A percentile compares a stretch with the other conserved stretches of the same genome.
These are phyloP conservation scores for Camponotus vicinus DNA, from an alignment of 1,140 invertebrate genomes.

Conservation along the genomic window DNA sequence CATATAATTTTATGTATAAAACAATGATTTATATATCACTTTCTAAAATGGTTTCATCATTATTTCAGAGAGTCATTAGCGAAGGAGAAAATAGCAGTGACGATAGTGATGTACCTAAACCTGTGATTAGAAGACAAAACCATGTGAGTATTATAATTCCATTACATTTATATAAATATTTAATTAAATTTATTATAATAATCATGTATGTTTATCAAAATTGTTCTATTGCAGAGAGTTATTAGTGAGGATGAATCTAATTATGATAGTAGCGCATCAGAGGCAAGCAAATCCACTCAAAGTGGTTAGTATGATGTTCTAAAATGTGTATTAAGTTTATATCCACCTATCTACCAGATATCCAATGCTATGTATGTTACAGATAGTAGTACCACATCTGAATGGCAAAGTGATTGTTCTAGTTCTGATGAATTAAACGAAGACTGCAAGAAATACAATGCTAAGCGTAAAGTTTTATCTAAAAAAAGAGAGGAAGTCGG, in stretches of 20 bases:
- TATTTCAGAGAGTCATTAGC: slow-evolving; percentile 77
- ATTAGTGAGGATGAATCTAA: slow-evolving; percentile 80
- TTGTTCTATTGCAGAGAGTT: slow-evolving; percentile 76
- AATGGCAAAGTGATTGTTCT: slow-evolving; percentile 83
- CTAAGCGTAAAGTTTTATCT: slow-evolving; percentile 51
- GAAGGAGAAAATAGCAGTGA: slow-evolving; percentile 82
- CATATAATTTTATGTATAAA: too few species aligned
- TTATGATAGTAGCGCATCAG: slow-evolving; percentile 73
- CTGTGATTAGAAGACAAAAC: slow-evolving; percentile 77
- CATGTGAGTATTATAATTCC: slow-evolving; percentile 74
- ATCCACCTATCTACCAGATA: neutral
- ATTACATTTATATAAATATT: neutral
- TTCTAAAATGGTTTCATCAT: neutral
- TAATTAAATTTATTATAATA: neutral
- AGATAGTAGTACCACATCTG: slow-evolving; percentile 56
- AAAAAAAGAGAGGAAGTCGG: slow-evolving; percentile 58
- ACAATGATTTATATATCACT: too few species aligned
- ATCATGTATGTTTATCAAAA: neutral
- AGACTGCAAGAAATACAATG: neutral
- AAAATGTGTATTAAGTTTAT: neutral
- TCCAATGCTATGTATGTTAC: neutral
- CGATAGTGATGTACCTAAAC: slow-evolving; percentile 79
- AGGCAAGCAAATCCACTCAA: slow-evolving; percentile 62
- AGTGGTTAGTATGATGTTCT: slow-evolving; percentile 64
- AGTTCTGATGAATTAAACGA: slow-evolving; percentile 77